Percentiles rank a stretch among this genome's conserved stretches.
Conservation (phyloP, 2,113 vertebrate genomes). For the Stictonetta naevosa region DNA sequence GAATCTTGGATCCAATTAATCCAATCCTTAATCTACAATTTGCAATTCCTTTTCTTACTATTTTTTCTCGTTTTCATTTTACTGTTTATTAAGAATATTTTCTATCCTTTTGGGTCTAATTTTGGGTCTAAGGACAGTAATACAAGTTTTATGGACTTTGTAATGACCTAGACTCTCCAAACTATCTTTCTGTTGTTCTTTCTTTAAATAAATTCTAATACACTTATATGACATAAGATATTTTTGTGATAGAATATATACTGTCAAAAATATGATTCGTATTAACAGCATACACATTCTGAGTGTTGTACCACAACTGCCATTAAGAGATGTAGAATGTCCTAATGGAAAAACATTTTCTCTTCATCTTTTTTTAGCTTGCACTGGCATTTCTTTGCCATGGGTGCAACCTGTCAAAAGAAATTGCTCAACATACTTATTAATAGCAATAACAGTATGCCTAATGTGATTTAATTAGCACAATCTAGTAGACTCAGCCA, state of each 20-base stretch:
- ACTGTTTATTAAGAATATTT: neutral
- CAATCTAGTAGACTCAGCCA: neutral
- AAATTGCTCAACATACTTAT: neutral
- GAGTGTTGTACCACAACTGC: neutral
- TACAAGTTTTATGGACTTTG: neutral
- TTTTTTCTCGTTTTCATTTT: neutral
- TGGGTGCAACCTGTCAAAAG: slow-evolving; percentile 8
- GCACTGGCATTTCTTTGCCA: neutral
- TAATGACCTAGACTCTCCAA: accelerated
- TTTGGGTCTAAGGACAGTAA: neutral
- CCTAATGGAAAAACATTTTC: neutral
- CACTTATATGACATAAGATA: neutral
- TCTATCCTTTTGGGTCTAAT: neutral
- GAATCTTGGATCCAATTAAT: neutral
- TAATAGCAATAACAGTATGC: slow-evolving; percentile 15
- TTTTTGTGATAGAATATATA: neutral
- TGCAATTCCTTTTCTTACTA: neutral
- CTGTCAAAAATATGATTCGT: neutral
- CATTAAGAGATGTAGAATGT: neutral
- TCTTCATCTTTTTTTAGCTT: slow-evolving; percentile 7
- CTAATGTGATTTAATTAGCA: slow-evolving; percentile 51
- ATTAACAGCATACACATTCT: neutral
- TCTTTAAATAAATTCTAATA: neutral
- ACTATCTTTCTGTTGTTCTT: neutral
- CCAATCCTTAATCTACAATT: neutral